Conservation (phyloP, 2,113 vertebrate species). For the Anguilla japonica region DNA sequence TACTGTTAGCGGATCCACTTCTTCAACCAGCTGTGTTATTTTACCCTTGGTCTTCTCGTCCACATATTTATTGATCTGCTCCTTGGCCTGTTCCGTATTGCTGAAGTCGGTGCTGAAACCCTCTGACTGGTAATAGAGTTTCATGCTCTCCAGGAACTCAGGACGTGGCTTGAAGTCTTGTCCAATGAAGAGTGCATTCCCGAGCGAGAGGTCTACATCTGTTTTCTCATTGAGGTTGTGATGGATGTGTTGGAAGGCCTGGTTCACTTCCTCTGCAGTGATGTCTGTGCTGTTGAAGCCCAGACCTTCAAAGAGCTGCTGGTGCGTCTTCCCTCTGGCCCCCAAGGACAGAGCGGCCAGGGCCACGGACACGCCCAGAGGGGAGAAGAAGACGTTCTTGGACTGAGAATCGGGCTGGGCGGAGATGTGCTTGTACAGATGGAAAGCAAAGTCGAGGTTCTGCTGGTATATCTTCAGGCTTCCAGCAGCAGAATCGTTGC, state of each 20-base stretch:
- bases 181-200: constrained; percentile 62
- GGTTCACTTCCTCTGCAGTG: constrained; percentile 38
- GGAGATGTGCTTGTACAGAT: constrained; percentile 65
- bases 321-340: constrained; percentile 62
- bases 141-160: constrained; percentile 56
- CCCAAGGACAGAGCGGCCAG: constrained; percentile 70
- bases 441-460: constrained; percentile 67
- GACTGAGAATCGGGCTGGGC: constrained; percentile 38
- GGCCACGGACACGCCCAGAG: constrained; percentile 65
- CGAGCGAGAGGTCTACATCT: constrained; percentile 32
- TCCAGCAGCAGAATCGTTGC: neutral
- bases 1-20: constrained; percentile 44
- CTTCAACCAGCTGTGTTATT: constrained; percentile 56
- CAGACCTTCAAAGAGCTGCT: constrained; percentile 63
- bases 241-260: constrained; percentile 46
- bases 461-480: constrained; percentile 45
- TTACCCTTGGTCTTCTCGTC: constrained; percentile 60
- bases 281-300: constrained; percentile 49
- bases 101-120: constrained; percentile 60
- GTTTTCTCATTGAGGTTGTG: constrained; percentile 3
- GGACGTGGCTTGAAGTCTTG: constrained; percentile 25
- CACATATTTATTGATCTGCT: constrained; percentile 61
- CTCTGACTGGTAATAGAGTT: constrained; percentile 52
- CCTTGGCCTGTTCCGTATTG: constrained; percentile 33
- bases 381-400: constrained; percentile 79